Conservation (phyloP, 2,113 vertebrate genomes). For the Upupa epops region DNA sequence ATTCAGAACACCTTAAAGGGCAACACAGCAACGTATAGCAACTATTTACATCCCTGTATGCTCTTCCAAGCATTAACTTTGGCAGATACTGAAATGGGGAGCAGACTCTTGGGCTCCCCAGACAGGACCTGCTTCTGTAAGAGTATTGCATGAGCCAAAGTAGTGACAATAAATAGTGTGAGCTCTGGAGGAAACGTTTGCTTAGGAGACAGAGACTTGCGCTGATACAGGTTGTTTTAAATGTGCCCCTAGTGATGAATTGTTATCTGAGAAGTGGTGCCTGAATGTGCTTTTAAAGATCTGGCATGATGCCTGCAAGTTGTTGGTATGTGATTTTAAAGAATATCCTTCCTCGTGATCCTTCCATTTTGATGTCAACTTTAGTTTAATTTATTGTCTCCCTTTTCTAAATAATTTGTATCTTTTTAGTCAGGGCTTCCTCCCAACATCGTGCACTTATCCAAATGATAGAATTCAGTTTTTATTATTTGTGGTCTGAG, state of each 20-base stretch:
- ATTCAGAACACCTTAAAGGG: conserved; percentile 18
- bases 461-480: neutral
- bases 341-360: neutral
- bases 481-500: neutral
- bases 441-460: neutral
- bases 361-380: neutral
- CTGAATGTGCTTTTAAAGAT: neutral
- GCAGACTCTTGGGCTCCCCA: neutral
- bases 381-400: neutral
- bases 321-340: neutral
- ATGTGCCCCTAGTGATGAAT: neutral
- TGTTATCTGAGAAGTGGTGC: neutral
- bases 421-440: neutral
- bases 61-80: conserved; percentile 9
- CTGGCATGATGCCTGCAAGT: fast-evolving
- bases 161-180: neutral
- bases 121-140: neutral
- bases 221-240: neutral
- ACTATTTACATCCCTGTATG: neutral
- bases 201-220: neutral
- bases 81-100: neutral
- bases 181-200: neutral
- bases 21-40: neutral
- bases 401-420: neutral
- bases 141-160: neutral